Evolutionary conservation across 2,888 invertebrate species (phyloP), one percentile per base, ranked within the genome.

Genomic region (Cepaea hortensis): DNA sequence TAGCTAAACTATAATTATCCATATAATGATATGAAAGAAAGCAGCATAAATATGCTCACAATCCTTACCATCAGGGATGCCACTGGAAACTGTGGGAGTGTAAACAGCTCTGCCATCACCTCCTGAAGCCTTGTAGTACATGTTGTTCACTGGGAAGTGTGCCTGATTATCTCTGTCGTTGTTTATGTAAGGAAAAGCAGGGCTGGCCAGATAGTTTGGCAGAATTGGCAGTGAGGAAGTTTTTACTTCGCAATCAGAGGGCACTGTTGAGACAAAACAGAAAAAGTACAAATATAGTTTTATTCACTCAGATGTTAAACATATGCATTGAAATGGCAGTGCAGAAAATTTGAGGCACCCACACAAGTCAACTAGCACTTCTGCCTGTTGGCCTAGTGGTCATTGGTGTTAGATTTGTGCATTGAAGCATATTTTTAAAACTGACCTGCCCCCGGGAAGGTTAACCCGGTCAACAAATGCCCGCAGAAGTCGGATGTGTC

Each of bases 141-240:
- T 46, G 70, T 72, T 81, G 20, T 35, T 68, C 48, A 15, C 35
- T 80, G 35, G 23, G 35, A 62, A 20, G n/a, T 20, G 35, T 20
- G 20, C 48, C 13, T 81, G 35, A 65, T 48, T 11, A 55, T 50
- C 50, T 23, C 68, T 81, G 72, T 81, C 81, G 46, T 75, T 61
- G n/a, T 73, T 86, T 62, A 86, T 84, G 89, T 94, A 93, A 13
- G 93, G 93, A 80, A 96, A 91, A 0, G 95, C 94, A 5, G 96
- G 95, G 93, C 96, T 95, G 90, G 95, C 95, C 62, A 96, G 89
- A 90, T 96, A 96, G 92, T 95, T 95, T 48, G 96, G 96, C 73
- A 95, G 94, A 73, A 95, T 95, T 20, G 95, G 93, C 89, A 95
- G 94, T 85, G 88, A 85, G 35, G 80, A 18, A 61, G 86, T 77